Evolutionary conservation across 2,113 vertebrate species (phyloP).

Genomic region (Phocoena phocoena): DNA sequence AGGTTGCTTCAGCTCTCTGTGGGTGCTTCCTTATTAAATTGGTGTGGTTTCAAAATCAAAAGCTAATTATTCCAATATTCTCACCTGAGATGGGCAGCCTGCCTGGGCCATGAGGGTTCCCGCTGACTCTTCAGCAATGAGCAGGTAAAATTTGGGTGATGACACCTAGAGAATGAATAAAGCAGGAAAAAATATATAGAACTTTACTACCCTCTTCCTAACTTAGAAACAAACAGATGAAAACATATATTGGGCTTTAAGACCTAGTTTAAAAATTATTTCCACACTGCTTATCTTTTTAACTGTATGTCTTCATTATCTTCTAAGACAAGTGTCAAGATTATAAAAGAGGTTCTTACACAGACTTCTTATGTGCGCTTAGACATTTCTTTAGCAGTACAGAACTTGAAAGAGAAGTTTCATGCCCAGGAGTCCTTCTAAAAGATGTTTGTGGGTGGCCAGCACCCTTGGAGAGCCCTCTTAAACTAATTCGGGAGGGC

Average conservation of each 20-base stretch:
- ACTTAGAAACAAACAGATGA: neutral
- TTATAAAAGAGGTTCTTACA: neutral
- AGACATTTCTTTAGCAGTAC: neutral
- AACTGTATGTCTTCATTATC: neutral
- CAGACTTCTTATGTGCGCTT: neutral
- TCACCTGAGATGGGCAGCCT: constrained; percentile 27
- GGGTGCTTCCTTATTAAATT: constrained; percentile 39
- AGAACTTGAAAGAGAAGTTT: neutral
- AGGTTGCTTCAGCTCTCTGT: neutral
- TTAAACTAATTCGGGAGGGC: neutral
- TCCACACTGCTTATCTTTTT: neutral
- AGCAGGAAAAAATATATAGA: neutral
- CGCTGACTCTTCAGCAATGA: neutral
- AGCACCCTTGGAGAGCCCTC: neutral
- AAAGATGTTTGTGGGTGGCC: neutral
- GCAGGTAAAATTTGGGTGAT: neutral
- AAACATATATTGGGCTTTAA: neutral
- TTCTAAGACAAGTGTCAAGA: neutral
- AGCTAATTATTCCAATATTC: neutral
- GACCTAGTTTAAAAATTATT: neutral
- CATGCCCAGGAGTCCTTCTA: neutral
- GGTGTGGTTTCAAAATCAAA: constrained; percentile 44
- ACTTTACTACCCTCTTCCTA: neutral
- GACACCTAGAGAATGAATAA: neutral
- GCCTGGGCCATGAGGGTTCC: neutral